A percentile compares a stretch with the other conserved stretches of the same genome.
These are phyloP conservation scores for Motacilla tschutschensis DNA, from an alignment of 2,113 vertebrate species.

Conservation along the genomic window DNA sequence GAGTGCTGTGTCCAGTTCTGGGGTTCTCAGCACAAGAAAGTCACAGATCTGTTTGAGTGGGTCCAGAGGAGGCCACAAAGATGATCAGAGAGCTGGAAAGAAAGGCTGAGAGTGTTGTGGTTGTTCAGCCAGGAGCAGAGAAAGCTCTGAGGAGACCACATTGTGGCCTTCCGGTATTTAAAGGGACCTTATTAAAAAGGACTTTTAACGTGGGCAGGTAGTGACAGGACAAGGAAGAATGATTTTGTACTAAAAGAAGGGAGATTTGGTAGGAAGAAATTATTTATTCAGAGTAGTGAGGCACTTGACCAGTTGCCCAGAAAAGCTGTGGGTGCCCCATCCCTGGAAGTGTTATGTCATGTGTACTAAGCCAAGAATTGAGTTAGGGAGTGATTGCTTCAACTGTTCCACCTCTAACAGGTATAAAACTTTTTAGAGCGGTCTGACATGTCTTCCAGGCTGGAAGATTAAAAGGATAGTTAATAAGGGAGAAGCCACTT, in stretches of 20 bases:
- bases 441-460: neutral
- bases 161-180: neutral
- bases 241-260: neutral
- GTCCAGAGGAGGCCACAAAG: neutral
- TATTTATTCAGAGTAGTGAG: neutral
- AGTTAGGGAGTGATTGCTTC: neutral
- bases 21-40: neutral
- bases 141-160: neutral
- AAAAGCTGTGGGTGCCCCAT: neutral
- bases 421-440: neutral
- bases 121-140: neutral
- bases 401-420: neutral
- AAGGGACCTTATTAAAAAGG: neutral
- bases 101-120: neutral
- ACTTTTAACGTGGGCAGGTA: neutral
- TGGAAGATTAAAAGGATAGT: neutral
- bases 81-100: neutral
- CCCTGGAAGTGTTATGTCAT: neutral
- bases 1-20: neutral
- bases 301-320: neutral
- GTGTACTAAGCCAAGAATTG: neutral
- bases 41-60: accelerated
- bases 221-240: neutral
- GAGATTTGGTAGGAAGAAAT: neutral
- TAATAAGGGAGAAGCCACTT: neutral